phyloP scores from a whole-genome alignment of 2,797 vertebrate species.

The Mareca penelope region DNA sequence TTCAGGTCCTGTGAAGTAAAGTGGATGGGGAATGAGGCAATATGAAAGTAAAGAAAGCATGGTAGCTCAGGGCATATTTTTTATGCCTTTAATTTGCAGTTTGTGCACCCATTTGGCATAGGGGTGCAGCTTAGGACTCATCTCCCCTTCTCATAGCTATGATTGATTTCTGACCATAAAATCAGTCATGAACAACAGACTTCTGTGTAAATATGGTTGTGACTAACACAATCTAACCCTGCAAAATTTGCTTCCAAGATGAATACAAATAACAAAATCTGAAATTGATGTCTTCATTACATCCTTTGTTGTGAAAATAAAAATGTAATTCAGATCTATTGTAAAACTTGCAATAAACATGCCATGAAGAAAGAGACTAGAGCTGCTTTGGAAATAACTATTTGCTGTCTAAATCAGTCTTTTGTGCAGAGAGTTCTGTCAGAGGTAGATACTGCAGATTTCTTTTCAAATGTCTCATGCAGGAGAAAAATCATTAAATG shows the following conservation, averaged over 20 bases:
- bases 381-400: background rate
- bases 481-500: slow-evolving; percentile 52
- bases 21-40: background rate
- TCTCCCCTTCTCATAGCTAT: slow-evolving; percentile 1
- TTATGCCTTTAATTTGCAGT: slow-evolving; percentile 27
- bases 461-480: slow-evolving; percentile 56
- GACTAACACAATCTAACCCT: slow-evolving; percentile 16
- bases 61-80: background rate
- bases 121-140: background rate
- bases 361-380: background rate
- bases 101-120: slow-evolving; percentile 1
- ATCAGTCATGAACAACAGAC: background rate
- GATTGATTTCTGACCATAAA: slow-evolving; percentile 49
- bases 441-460: slow-evolving; percentile 47
- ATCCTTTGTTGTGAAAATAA: slow-evolving; percentile 51
- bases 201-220: slow-evolving; percentile 20
- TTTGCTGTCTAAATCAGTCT: background rate
- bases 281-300: slow-evolving; percentile 46
- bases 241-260: background rate
- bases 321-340: slow-evolving; percentile 18
- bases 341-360: background rate
- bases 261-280: slow-evolving; percentile 47
- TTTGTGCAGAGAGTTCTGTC: background rate
- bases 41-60: background rate
- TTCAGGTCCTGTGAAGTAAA: background rate